Evolutionary conservation across 2,797 vertebrate genomes (phyloP).

Genomic region (Sylvia borin): DNA sequence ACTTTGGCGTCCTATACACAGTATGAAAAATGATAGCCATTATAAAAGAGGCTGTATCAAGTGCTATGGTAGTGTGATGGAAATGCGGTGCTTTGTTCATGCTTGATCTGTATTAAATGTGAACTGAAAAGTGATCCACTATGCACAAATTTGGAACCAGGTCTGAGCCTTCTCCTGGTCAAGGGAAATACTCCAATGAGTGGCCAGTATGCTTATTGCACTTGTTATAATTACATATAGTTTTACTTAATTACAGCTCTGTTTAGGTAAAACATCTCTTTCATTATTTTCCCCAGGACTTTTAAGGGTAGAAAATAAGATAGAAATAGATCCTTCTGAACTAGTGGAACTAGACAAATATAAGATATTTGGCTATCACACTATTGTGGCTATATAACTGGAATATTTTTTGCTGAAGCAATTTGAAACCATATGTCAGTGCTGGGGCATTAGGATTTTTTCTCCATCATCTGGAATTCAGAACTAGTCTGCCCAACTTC

Average conservation of each 20-base stretch:
- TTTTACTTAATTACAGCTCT: background rate
- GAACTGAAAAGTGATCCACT: background rate
- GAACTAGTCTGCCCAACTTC: background rate
- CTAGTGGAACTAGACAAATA: background rate
- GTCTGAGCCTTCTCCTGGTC: background rate
- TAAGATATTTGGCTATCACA: background rate
- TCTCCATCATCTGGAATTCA: background rate
- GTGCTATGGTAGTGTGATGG: background rate
- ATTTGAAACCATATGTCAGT: background rate
- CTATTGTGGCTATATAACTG: background rate
- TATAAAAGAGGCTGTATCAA: background rate
- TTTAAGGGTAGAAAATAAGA: background rate
- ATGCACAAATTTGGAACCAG: background rate
- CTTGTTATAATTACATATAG: background rate
- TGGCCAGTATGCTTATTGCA: background rate
- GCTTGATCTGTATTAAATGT: background rate
- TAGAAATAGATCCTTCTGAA: background rate
- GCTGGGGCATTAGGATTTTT: background rate
- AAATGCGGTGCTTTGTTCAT: background rate
- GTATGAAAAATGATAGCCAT: background rate
- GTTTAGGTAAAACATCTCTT: background rate
- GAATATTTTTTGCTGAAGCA: background rate
- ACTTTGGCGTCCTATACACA: background rate
- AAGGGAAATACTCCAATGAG: background rate
- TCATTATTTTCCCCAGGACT: background rate